Base-by-base conservation (phyloP, 2,888 invertebrate species). In the Tridacna crocea region DNA sequence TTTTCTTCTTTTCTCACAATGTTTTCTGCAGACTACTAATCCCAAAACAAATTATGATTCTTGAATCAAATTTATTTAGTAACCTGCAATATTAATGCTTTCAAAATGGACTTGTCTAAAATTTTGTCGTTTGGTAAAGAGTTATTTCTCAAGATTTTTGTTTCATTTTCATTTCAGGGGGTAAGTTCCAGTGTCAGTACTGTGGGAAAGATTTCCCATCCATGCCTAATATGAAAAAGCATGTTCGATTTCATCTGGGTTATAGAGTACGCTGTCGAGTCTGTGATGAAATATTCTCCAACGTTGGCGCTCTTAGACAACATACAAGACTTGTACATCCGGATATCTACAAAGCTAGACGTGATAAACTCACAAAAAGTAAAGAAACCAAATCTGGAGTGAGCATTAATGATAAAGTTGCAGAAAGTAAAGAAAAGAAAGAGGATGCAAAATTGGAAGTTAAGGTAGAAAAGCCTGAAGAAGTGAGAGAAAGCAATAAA, bases 181-280 rank as follows among this genome's bases (percentile, higher is more conserved):
- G 79, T 58, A 77, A 82, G 36, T 86, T 73, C 60, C 82, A 80
- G 73, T 87, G 87, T 70, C 79, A 79, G 24, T 87, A 84, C 77
- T 95, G 95, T 87, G 90, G 90, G 19, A 94, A 94, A 85, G 89
- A 88, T 17, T 94, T 94, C 80, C 92, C 92, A 22, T 93, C 93
- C 3, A 87, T 90, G 48, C 92, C 94, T 11, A 94, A 94, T 77
- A 91, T 94, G 88, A 93, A 92, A 79, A 91, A 93, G 63, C 95
- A 95, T 86, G 94, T 91, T 60, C 86, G 90, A 22, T 91, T 91
- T 70, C 92, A 92, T 81, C 85, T 89, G 27, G 90, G 91, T 72
- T 88, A 89, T 79, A 87, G 88, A 74, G 90, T 90, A 24, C 88
- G 88, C 13, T 92, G 92, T 82, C 87, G 89, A 55, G 84, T 88